Base-by-base conservation (phyloP, 2,888 invertebrate species). In the Nasonia oneida region DNA sequence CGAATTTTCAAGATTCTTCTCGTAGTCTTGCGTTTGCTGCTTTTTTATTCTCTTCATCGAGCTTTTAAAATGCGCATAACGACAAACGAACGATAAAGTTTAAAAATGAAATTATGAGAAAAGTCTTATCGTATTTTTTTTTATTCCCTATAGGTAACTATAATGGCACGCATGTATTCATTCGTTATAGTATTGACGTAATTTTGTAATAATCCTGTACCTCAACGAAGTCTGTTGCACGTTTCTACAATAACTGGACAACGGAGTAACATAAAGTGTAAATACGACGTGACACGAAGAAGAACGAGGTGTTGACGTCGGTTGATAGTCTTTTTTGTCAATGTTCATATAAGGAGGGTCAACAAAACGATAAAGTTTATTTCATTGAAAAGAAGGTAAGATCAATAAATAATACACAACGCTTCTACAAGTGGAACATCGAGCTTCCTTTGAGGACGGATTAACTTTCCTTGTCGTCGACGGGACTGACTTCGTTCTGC, bases 401-500 rank as follows among this genome's bases (percentile, higher is more conserved):
- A 0, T 47, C 10, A 42, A 39, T 42, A n/a, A 23, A n/a, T 15
- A 74, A 33, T 10, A 47, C 37, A 47, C 2, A 70, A 39, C 50
- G 18, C 73, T 81, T 70, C n/a, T 71, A 42, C 53, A 81, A 83
- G n/a, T 79, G 37, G 39, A 73, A 83, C 18, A 23, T 10, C 10
- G 61, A 61, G 71, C 81, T 81, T 71, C 81, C 77, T 71, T 74
- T 71, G 78, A 82, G 89, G 88, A 88, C 88, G 88, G 90, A 93
- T 93, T 93, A 93, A 92, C 93, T 93, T 87, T 92, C 92, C 87
- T 91, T 92, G 87, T 93, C 93, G 88, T 93, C 93, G 88, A 93
- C 91, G 42, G 92, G 93, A 67, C 95, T 95, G 61, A 94, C 93
- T 77, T 95, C 95, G 90, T 95, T 95, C 86, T 93, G 93, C 33